A percentile compares a stretch with the other conserved stretches of the same genome.
These are phyloP conservation scores for Magallana ariakensis DNA, from an alignment of 1,140 invertebrate species.

Conservation along the genomic window DNA sequence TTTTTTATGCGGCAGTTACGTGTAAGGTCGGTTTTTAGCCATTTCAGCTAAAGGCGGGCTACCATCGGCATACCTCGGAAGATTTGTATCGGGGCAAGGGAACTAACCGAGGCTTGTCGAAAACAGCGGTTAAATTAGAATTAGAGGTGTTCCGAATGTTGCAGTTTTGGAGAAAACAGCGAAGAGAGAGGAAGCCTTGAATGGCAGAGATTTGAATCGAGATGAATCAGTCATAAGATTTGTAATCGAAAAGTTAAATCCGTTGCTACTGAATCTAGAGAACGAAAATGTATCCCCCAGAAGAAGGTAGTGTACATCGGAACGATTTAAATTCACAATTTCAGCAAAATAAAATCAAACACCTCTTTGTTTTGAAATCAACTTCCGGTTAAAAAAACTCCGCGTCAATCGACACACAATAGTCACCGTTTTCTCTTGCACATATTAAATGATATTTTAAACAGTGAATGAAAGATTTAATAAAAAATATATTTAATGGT, in stretches of 20 bases:
- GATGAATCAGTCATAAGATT: background rate
- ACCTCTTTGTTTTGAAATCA: too few species aligned
- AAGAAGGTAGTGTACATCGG: background rate
- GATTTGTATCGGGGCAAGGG: too few species aligned
- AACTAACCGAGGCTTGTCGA: too few species aligned
- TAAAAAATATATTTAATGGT: background rate
- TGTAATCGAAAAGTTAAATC: background rate
- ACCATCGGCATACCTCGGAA: too few species aligned
- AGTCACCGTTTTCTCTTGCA: background rate
- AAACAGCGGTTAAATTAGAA: too few species aligned
- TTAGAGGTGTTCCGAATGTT: conserved; percentile 11
- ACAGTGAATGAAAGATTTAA: background rate
- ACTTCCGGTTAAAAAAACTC: background rate
- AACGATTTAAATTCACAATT: background rate
- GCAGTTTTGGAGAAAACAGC: background rate
- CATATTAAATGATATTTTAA: background rate
- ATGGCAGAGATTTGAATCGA: background rate
- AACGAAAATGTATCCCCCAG: conserved; percentile 19
- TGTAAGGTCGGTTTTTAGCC: too few species aligned
- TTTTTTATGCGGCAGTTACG: too few species aligned
- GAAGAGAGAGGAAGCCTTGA: background rate
- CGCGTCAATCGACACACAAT: background rate
- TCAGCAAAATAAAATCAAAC: background rate
- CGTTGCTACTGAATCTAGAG: background rate
- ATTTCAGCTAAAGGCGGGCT: too few species aligned